Evolutionary conservation across 2,888 invertebrate species (phyloP).

Genomic region (Caenorhabditis uteleia): DNA sequence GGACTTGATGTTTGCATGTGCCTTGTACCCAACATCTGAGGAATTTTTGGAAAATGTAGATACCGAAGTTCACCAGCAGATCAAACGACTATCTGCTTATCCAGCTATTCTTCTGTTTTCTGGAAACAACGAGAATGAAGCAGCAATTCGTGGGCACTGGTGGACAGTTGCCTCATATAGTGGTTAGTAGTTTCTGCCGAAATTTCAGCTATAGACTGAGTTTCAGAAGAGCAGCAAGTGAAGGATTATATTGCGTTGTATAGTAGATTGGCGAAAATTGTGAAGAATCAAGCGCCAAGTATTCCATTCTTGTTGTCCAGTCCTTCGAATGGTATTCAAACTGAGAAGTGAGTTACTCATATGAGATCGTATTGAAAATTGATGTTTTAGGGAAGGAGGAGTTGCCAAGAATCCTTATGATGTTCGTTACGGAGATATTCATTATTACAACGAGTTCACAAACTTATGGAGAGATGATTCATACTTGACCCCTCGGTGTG

Average conservation of each 20-base stretch:
- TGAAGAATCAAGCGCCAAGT: background rate
- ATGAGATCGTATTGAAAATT: background rate
- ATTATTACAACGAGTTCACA: slow-evolving; percentile 84
- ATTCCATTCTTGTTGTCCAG: slow-evolving; percentile 79
- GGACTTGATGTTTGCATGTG: slow-evolving; percentile 94
- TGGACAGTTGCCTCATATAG: slow-evolving; percentile 32
- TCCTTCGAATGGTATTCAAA: slow-evolving; percentile 83
- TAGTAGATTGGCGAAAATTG: slow-evolving; percentile 24
- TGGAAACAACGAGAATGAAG: slow-evolving; percentile 96
- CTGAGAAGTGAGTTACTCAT: slow-evolving; percentile 26
- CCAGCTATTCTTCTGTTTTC: slow-evolving; percentile 88
- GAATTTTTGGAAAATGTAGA: slow-evolving; percentile 80
- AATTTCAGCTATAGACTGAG: too few relatives aligned
- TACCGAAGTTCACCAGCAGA: slow-evolving; percentile 76
- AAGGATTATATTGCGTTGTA: slow-evolving; percentile 77
- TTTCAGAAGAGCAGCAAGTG: slow-evolving; percentile 45
- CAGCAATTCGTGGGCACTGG: slow-evolving; percentile 73
- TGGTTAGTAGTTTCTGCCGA: background rate
- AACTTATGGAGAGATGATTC: slow-evolving; percentile 81
- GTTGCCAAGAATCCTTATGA: slow-evolving; percentile 80
- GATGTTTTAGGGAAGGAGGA: slow-evolving; percentile 76
- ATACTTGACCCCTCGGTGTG: slow-evolving; percentile 84
- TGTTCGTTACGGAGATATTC: slow-evolving; percentile 82
- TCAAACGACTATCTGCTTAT: slow-evolving; percentile 78
- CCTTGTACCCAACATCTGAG: slow-evolving; percentile 84